phyloP scores from a whole-genome alignment of 2,113 vertebrate genomes.

The Tenrec ecaudatus region DNA sequence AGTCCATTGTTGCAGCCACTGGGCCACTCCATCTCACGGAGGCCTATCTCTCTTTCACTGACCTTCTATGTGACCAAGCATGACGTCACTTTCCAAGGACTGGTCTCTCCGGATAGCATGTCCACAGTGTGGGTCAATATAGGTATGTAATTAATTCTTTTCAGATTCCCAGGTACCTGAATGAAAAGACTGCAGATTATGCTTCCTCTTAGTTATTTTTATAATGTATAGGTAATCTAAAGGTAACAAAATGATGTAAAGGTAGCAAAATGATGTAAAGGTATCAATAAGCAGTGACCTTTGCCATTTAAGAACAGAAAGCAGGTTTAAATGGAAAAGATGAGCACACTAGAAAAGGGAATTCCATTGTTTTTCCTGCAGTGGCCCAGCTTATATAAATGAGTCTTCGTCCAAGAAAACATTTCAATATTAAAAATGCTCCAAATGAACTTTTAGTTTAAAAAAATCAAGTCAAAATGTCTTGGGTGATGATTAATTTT shows the following conservation, averaged over 20 bases:
- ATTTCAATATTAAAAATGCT: neutral
- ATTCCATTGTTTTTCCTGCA: neutral
- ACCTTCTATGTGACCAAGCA: too few relatives aligned
- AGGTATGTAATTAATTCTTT: neutral
- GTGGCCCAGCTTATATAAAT: neutral
- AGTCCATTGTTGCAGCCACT: too few relatives aligned
- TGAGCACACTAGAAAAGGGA: neutral
- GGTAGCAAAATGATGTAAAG: too few relatives aligned
- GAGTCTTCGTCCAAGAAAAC: neutral
- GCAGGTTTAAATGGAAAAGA: neutral
- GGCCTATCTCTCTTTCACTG: too few relatives aligned
- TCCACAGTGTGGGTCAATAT: neutral
- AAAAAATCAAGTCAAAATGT: neutral
- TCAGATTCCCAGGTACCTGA: neutral
- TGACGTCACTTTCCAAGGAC: too few relatives aligned
- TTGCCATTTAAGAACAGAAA: neutral
- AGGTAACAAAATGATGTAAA: too few relatives aligned
- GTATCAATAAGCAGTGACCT: neutral
- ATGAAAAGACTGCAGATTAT: neutral
- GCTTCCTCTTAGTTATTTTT: neutral
- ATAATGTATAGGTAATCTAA: too few relatives aligned
- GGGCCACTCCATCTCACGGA: too few relatives aligned
- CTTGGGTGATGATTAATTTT: neutral
- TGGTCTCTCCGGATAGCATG: too few relatives aligned
- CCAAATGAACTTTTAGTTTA: neutral